Evolutionary conservation across 2,888 invertebrate genomes (phyloP).

Genomic region (Rhingia campestris): DNA sequence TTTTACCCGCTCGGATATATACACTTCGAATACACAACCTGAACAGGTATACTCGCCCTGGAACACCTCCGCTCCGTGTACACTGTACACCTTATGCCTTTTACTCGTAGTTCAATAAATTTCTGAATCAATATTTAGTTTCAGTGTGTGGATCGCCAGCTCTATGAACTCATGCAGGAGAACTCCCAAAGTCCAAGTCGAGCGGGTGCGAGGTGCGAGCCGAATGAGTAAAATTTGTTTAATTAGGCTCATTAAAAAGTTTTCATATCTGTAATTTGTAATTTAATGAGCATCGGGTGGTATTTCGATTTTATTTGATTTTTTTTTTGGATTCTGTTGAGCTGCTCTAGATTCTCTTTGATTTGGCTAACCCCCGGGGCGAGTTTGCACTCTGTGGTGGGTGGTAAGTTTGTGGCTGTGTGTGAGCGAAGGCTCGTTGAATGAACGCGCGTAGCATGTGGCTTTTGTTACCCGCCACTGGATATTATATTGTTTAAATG

Average conservation of each 20-base stretch:
- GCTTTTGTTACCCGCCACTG: slow-evolving; percentile 81
- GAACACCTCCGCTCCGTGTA: neutral
- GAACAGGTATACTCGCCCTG: neutral
- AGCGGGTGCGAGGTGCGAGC: slow-evolving; percentile 10
- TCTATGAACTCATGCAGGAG: slow-evolving; percentile 29
- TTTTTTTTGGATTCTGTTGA: slow-evolving; percentile 39
- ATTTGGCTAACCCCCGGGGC: slow-evolving; percentile 60
- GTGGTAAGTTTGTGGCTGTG: slow-evolving; percentile 2
- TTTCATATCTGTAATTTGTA: slow-evolving; percentile 69
- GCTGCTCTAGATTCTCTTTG: slow-evolving; percentile 59
- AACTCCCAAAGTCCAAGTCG: slow-evolving; percentile 33
- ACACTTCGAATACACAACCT: slow-evolving; percentile 3
- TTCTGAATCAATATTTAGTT: slow-evolving; percentile 70
- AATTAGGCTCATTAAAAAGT: slow-evolving; percentile 65
- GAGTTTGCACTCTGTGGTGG: slow-evolving; percentile 32
- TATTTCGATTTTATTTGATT: slow-evolving; percentile 65
- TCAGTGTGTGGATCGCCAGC: slow-evolving; percentile 39
- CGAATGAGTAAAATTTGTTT: slow-evolving; percentile 30
- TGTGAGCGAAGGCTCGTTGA: slow-evolving; percentile 19
- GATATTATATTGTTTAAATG: slow-evolving; percentile 80
- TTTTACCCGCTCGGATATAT: slow-evolving; percentile 49
- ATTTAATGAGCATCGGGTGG: slow-evolving; percentile 65
- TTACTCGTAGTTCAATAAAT: slow-evolving; percentile 64
- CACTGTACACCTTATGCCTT: slow-evolving; percentile 5
- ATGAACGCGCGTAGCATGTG: slow-evolving; percentile 80